phyloP scores from a whole-genome alignment of 1,140 invertebrate genomes.

The Meteorus sp. region DNA sequence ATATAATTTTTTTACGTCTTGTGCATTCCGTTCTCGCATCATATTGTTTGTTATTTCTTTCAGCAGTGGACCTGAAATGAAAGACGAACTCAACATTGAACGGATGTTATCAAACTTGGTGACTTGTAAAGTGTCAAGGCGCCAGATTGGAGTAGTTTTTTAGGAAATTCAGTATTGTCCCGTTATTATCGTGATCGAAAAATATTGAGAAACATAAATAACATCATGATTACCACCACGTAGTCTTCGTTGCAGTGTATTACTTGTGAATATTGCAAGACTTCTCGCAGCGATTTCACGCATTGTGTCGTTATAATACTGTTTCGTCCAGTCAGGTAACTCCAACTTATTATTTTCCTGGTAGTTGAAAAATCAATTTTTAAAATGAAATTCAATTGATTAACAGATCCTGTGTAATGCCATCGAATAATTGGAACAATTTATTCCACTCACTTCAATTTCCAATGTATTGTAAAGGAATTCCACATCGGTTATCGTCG shows the following conservation, averaged over 20 bases:
- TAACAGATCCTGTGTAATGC: too few species aligned
- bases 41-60: conserved; percentile 54
- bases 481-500: conserved; percentile 69
- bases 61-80: conserved; percentile 48
- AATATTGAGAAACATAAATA: too few species aligned
- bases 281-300: conserved; percentile 67
- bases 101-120: too few species aligned
- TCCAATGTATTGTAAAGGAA: conserved; percentile 74
- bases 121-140: too few species aligned
- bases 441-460: conserved; percentile 61
- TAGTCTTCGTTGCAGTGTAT: conserved; percentile 70
- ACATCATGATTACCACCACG: conserved; percentile 62
- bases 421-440: not conserved
- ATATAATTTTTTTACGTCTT: conserved; percentile 58
- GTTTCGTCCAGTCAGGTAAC: conserved; percentile 72
- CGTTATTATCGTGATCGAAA: too few species aligned
- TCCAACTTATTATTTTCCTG: conserved; percentile 60
- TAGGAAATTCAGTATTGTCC: too few species aligned
- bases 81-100: conserved; percentile 17
- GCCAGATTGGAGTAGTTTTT: too few species aligned
- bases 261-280: conserved; percentile 72
- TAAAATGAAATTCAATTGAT: conserved; percentile 12
- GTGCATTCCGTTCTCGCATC: conserved; percentile 37
- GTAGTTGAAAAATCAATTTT: conserved; percentile 3
- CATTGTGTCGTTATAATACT: conserved; percentile 72